These are phyloP conservation scores for Carpatolechia fugitivella DNA, from an alignment of 2,888 invertebrate genomes.

Conservation along the genomic window DNA sequence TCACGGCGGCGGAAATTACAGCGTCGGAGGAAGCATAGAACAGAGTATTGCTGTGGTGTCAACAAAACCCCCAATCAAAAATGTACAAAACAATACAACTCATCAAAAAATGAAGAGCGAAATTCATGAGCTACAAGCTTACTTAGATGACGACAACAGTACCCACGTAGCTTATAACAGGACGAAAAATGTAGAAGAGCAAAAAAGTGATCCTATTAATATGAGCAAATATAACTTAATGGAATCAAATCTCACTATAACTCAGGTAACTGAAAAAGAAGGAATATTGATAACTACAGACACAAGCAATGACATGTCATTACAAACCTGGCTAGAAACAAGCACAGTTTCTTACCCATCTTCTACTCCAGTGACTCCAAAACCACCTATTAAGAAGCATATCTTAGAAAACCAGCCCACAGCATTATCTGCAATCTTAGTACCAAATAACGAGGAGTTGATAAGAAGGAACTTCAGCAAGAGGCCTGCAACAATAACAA, in stretches of 20 bases:
- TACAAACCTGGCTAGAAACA: slow-evolving; percentile 64
- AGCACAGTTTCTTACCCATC: slow-evolving; percentile 52
- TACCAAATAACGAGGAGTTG: slow-evolving; percentile 75
- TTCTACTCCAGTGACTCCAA: slow-evolving; percentile 45
- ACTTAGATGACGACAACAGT: slow-evolving; percentile 59
- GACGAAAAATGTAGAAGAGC: slow-evolving; percentile 67
- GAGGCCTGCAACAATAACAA: slow-evolving; percentile 66
- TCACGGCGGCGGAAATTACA: slow-evolving; percentile 37
- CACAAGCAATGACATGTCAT: slow-evolving; percentile 63
- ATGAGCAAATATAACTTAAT: slow-evolving; percentile 66
- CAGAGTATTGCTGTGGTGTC: slow-evolving; percentile 39
- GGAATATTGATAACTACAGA: slow-evolving; percentile 67
- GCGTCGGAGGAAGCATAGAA: slow-evolving; percentile 40
- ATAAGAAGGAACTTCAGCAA: slow-evolving; percentile 49
- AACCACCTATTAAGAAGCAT: slow-evolving; percentile 53
- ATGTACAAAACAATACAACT: slow-evolving; percentile 49
- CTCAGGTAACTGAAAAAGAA: slow-evolving; percentile 69
- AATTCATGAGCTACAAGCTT: slow-evolving; percentile 67
- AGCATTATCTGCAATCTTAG: slow-evolving; percentile 81
- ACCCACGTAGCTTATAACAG: slow-evolving; percentile 66
- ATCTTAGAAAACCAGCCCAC: slow-evolving; percentile 56
- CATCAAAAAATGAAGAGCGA: slow-evolving; percentile 67
- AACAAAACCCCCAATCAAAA: slow-evolving; percentile 44
- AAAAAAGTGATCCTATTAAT: slow-evolving; percentile 58
- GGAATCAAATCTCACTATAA: slow-evolving; percentile 68